Evolutionary conservation across 2,888 invertebrate genomes (phyloP).

Genomic region (Hirtodrosophila duncani): DNA sequence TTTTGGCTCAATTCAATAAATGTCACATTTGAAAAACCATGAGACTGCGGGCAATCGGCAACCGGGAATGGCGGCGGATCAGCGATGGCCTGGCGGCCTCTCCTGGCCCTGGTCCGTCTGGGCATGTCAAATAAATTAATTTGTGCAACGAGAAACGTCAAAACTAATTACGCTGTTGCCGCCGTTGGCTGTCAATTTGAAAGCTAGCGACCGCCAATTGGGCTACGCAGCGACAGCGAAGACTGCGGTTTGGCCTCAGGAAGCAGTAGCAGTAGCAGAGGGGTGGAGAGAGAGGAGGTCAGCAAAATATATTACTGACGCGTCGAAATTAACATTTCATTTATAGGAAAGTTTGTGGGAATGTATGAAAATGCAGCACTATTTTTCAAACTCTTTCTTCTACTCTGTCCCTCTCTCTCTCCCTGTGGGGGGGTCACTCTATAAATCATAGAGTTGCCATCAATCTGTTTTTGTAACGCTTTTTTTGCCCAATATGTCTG

Average conservation of each 20-base stretch:
- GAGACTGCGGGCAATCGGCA: conserved; percentile 35
- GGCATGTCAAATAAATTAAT: conserved; percentile 77
- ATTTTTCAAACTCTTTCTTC: conserved; percentile 15
- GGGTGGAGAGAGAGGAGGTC: conserved; percentile 19
- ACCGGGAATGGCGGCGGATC: conserved; percentile 9
- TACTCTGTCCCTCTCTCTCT: not conserved
- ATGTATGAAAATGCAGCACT: conserved; percentile 20
- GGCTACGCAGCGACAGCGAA: conserved; percentile 31
- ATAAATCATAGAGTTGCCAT: conserved; percentile 26
- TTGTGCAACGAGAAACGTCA: conserved; percentile 76
- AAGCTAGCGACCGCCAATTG: conserved; percentile 50
- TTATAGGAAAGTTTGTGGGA: conserved; percentile 39
- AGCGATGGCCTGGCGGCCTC: conserved; percentile 29
- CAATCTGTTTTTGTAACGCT: conserved; percentile 53
- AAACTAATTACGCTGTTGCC: conserved; percentile 75
- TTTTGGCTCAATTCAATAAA: conserved; percentile 59
- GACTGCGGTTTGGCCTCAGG: conserved; percentile 21
- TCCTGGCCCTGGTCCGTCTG: conserved; percentile 41
- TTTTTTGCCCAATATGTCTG: conserved; percentile 70
- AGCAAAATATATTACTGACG: conserved; percentile 76
- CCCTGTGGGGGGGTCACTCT: not conserved
- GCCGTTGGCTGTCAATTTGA: too few species aligned
- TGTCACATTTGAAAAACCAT: conserved; percentile 57
- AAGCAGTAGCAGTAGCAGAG: not conserved
- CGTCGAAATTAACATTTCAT: conserved; percentile 78